These are phyloP conservation scores for Heterodera schachtii DNA, from an alignment of 1,140 invertebrate genomes.

Conservation along the genomic window DNA sequence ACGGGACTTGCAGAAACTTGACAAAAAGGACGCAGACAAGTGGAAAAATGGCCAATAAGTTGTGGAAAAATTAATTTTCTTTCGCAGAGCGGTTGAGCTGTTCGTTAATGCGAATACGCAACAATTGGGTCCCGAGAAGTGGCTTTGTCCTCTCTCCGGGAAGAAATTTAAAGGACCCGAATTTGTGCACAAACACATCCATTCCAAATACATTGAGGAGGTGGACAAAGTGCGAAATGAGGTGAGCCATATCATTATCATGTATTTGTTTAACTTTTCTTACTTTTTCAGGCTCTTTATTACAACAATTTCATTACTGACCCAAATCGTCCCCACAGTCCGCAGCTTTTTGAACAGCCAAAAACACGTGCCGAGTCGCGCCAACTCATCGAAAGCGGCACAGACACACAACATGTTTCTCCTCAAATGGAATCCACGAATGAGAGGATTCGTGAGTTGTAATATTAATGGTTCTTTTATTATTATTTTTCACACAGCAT, in stretches of 20 bases:
- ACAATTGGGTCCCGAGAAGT: constrained; percentile 93
- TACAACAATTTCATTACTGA: constrained; percentile 97
- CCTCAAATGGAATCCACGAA: constrained; percentile 32
- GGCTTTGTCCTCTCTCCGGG: constrained; percentile 94
- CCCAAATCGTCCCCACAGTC: constrained; percentile 87
- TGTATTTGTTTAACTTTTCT: constrained; percentile 3
- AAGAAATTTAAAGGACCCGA: constrained; percentile 99
- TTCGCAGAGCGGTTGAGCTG: constrained; percentile 80
- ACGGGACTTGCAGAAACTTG: constrained; percentile 82
- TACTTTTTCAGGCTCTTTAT: constrained; percentile 75
- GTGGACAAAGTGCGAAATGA: constrained; percentile 94
- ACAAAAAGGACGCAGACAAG: constrained; percentile 81
- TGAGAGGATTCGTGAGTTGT: constrained; percentile 18
- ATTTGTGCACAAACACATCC: constrained; percentile 97
- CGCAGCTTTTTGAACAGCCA: constrained; percentile 71
- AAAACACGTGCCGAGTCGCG: constrained; percentile 25
- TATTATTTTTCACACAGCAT: constrained; percentile 6
- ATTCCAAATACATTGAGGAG: constrained; percentile 94
- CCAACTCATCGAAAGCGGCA: constrained; percentile 19
- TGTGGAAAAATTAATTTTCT: constrained; percentile 23
- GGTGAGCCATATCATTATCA: constrained; percentile 67
- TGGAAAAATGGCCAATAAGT: constrained; percentile 62
- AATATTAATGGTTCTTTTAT: constrained; percentile 3
- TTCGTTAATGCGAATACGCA: constrained; percentile 86
- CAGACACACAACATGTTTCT: not conserved